Base-by-base conservation (phyloP, 2,797 vertebrate species). In the Lerista edwardsae region DNA sequence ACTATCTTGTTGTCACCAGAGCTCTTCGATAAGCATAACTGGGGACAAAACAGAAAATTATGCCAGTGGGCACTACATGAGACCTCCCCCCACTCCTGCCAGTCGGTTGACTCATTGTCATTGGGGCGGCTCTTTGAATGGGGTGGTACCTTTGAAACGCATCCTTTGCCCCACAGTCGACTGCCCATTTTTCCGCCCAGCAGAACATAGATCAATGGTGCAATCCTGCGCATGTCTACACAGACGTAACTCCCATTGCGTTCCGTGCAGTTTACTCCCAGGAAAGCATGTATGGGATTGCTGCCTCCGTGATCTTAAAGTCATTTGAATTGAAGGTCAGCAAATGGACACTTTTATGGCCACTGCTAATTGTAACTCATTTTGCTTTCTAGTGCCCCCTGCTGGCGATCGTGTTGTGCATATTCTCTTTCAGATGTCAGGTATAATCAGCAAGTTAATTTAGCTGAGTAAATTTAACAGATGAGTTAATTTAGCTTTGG, bases 351-450 rank as follows among this genome's bases (percentile, higher is more conserved):
- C 11, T 62, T 62, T 71, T 21, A 71, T 62, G 55, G 77, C n/a
- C 79, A 80, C 62, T 44, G 36, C 68, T 69, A 80, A 75, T 68
- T 75, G 71, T 71, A n/a, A 62, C 84, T 64, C 51, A 65, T 51
- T 80, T 81, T 76, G 79, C 75, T 86, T 82, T 51, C 71, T 75
- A 61, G 41, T 25, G 79, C 73, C 79, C 74, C 65, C 65, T 86
- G 65, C 79, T 77, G 74, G 29, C 3, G 10, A 21, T 67, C 34
- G 47, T 14, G 25, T 72, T 23, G 15, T 44, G 39, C 39, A 72
- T 44, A 41, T 71, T 44, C 59, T 61, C 51, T 55, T 15, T 55
- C 59, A 25, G 11, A 72, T 72, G 39, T 36, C 25, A 2, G 10
- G 19, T 44, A 44, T 59, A 27, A 34, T 75, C 71, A 69, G 51